Evolutionary conservation across 2,113 vertebrate species (phyloP).

Genomic region (Columba janthina): DNA sequence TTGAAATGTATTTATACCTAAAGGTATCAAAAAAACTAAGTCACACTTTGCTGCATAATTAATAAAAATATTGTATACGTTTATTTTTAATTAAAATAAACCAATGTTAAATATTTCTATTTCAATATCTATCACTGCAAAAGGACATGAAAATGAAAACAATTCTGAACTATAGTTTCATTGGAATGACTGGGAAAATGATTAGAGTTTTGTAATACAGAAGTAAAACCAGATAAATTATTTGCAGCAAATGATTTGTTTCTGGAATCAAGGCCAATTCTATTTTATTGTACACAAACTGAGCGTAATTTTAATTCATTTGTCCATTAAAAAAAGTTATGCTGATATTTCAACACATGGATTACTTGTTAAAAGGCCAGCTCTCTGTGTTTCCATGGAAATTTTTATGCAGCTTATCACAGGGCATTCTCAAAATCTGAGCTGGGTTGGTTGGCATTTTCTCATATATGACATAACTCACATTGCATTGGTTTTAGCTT

Average conservation of each 20-base stretch:
- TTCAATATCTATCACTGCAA: not conserved
- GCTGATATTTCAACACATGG: not conserved
- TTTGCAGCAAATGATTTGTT: not conserved
- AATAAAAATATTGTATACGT: not conserved
- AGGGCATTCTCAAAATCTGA: conserved; percentile 17
- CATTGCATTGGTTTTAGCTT: not conserved
- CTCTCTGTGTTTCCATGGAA: conserved; percentile 38
- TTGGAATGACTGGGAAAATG: not conserved
- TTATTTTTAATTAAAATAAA: conserved; percentile 22
- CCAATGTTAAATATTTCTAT: not conserved
- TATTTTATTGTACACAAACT: not conserved
- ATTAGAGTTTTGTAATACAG: not conserved
- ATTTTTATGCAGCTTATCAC: not conserved
- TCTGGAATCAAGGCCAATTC: not conserved
- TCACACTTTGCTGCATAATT: not conserved
- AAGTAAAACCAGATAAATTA: not conserved
- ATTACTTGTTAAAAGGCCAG: conserved; percentile 2
- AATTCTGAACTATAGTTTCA: not conserved
- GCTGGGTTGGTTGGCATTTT: not conserved
- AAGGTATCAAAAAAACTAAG: not conserved
- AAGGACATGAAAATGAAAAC: not conserved
- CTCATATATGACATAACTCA: not conserved
- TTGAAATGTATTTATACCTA: conserved; percentile 4
- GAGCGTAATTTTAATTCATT: not conserved
- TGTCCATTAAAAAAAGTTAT: not conserved